Evolutionary conservation across 2,113 vertebrate species (phyloP).

Genomic region (Pituophis catenifer): DNA sequence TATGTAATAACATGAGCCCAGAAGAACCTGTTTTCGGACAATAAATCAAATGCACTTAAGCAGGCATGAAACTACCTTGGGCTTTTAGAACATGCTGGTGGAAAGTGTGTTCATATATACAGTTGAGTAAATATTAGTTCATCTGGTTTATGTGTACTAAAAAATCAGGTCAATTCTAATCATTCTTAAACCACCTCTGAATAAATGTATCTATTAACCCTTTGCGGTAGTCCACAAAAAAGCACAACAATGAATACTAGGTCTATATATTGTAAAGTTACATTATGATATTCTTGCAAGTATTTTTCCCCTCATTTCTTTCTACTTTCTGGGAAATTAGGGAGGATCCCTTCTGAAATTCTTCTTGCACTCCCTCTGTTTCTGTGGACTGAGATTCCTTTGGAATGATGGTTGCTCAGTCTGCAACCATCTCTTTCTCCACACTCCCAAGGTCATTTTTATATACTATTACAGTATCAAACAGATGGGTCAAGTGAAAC

Average conservation of each 20-base stretch:
- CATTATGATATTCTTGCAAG: background rate
- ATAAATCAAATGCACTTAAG: slow-evolving; percentile 71
- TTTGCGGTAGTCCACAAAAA: background rate
- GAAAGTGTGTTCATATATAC: background rate
- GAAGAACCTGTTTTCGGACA: slow-evolving; percentile 56
- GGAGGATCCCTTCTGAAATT: background rate
- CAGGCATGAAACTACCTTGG: slow-evolving; percentile 62
- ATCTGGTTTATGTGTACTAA: background rate
- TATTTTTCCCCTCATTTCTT: background rate
- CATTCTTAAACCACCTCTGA: background rate
- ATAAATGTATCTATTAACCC: background rate
- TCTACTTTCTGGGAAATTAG: background rate
- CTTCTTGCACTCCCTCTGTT: background rate
- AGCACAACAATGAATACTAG: background rate
- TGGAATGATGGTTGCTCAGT: background rate
- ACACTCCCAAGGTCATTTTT: background rate
- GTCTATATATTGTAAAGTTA: background rate
- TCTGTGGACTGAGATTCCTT: background rate
- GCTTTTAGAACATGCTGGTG: slow-evolving; percentile 56
- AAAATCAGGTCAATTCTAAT: background rate
- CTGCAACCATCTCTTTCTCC: background rate
- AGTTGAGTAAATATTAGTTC: background rate
- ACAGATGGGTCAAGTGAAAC: background rate
- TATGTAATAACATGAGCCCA: slow-evolving; percentile 50
- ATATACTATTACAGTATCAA: background rate